Percentiles rank a stretch among this genome's conserved stretches.
Conservation (phyloP, 2,888 invertebrate genomes). For the Brenthis ino region DNA sequence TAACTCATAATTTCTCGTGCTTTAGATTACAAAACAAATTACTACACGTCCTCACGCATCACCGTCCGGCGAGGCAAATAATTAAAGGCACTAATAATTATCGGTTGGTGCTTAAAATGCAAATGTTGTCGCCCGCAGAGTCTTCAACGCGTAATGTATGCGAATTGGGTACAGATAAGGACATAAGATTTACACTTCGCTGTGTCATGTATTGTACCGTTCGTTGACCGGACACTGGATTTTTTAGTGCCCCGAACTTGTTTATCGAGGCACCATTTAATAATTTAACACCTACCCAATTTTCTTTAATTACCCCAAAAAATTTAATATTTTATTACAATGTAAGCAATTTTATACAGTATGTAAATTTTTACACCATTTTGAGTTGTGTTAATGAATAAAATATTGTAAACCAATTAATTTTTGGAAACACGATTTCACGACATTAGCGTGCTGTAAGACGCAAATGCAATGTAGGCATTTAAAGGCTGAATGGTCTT, state of each 20-base stretch:
- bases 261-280: constrained; percentile 33
- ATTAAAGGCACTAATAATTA: constrained; percentile 70
- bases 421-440: constrained; percentile 2
- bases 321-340: constrained; percentile 25
- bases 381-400: neutral
- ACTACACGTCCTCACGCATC: constrained; percentile 63
- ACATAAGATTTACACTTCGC: constrained; percentile 72
- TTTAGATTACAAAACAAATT: constrained; percentile 75
- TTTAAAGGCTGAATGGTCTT: constrained; percentile 33
- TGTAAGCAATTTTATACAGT: neutral
- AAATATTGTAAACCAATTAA: neutral
- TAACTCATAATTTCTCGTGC: constrained; percentile 47
- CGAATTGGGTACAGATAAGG: constrained; percentile 73
- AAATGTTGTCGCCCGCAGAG: constrained; percentile 75
- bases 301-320: constrained; percentile 33
- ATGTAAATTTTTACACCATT: no score
- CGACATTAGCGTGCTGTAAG: constrained; percentile 30
- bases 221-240: constrained; percentile 52
- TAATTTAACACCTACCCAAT: constrained; percentile 34
- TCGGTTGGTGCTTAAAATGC: constrained; percentile 72
- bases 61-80: constrained; percentile 58
- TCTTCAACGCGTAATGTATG: constrained; percentile 55
- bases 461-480: constrained; percentile 22
- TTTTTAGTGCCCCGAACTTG: constrained; percentile 37
- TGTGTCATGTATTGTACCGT: constrained; percentile 66